Conservation (phyloP, 2,797 vertebrate genomes). For the Anisognathus igniventris region DNA sequence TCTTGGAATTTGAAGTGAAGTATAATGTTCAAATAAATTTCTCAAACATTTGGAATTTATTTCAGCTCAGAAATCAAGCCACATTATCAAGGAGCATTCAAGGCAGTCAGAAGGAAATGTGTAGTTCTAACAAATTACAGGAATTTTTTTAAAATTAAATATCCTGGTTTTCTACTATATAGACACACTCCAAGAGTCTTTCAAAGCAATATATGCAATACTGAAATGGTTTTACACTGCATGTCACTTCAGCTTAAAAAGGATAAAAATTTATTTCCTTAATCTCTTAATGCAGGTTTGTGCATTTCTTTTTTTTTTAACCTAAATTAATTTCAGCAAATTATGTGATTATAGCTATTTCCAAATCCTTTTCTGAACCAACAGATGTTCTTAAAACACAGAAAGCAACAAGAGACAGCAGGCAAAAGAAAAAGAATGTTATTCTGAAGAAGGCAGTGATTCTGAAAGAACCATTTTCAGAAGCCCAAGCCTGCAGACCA, state of each 20-base stretch:
- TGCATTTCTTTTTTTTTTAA: background rate
- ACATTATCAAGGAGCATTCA: background rate
- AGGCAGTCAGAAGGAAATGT: background rate
- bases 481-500: background rate
- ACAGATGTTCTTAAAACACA: background rate
- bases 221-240: background rate
- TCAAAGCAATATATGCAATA: background rate
- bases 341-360: background rate
- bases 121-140: background rate
- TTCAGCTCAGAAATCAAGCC: background rate
- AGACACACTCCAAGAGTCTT: background rate
- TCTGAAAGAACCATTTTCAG: background rate
- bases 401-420: background rate
- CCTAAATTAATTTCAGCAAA: background rate
- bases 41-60: background rate
- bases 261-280: background rate
- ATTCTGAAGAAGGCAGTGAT: background rate
- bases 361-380: background rate
- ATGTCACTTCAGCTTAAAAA: background rate
- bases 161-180: background rate
- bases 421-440: background rate
- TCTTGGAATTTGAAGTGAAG: background rate
- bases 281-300: background rate
- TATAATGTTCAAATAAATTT: background rate
- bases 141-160: fast-evolving